Evolutionary conservation across 2,113 vertebrate species (phyloP), one percentile per base, ranked within the genome.

Genomic region (Hemiprocne comata): DNA sequence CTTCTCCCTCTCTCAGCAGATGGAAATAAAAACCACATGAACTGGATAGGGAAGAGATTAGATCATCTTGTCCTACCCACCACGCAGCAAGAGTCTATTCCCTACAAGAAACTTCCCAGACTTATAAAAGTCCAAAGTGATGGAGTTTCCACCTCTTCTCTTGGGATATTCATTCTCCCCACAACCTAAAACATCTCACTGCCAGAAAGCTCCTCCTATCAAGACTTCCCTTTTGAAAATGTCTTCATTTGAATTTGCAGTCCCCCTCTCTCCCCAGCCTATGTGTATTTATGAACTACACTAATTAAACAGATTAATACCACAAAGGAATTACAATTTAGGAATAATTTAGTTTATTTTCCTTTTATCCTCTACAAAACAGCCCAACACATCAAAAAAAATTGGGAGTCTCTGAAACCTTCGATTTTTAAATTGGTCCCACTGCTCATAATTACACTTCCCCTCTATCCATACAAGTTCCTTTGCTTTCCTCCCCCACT

Each of bases 351-450:
- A 94, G 50, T 71, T 88, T 80, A 29, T 90, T 96, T 92, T 84
- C 79, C 92, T 96, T 97, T 97, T 50, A 95, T 95, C 90, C 70
- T 92, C 65, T 11, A 54, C 1, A 18, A 87, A 76, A 95, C 78
- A 82, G 44, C 80, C 40, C 73, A 66, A 65, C 15, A 14, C 51
- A 79, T 73, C 93, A 94, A 82, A 92, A 74, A 28, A 81, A 92
- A 65, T 12, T 15, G 57, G 88, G 33, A 24, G 16, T 46, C 53
- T 66, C 91, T 84, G 91, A 78, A 84, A 92, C 75, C 78, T 96
- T 91, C 85, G 13, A 3, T 17, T 80, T 86, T 62, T 93, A 96
- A 97, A 97, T 97, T 95, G 81, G 85, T 96, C 95, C 95, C 96
- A 95, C 78, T 88, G 95, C 93, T 95, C 85, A 87, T 90, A 86